Percentiles rank a stretch among this genome's conserved stretches.
These are phyloP conservation scores for Tragelaphus buxtoni DNA, from an alignment of 2,113 vertebrate genomes.

Conservation along the genomic window DNA sequence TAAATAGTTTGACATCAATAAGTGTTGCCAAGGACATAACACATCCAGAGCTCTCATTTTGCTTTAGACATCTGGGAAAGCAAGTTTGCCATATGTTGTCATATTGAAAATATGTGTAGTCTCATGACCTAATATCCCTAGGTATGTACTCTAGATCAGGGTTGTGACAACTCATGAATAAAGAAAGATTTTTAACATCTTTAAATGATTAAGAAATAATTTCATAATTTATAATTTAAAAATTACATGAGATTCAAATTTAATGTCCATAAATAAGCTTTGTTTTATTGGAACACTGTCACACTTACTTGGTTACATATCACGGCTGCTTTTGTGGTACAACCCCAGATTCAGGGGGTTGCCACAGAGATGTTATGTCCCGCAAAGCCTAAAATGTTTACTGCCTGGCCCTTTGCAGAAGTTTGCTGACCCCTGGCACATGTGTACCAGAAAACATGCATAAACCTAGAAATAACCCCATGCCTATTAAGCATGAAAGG, in stretches of 20 bases:
- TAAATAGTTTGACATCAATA: not conserved
- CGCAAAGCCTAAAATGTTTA: not conserved
- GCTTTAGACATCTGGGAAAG: not conserved
- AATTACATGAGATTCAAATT: not conserved
- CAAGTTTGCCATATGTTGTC: not conserved
- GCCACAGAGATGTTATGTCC: not conserved
- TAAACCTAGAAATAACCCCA: not conserved
- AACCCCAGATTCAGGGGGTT: not conserved
- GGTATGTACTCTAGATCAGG: not conserved
- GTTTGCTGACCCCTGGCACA: not conserved
- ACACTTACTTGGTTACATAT: not conserved
- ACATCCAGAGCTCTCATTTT: not conserved
- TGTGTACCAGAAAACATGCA: not conserved
- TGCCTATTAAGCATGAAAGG: not conserved
- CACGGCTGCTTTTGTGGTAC: not conserved
- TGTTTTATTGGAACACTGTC: not conserved
- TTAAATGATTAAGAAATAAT: not conserved
- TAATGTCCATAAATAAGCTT: constrained; percentile 16
- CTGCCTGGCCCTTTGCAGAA: not conserved
- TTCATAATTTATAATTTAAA: not conserved
- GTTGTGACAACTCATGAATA: not conserved
- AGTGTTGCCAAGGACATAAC: not conserved
- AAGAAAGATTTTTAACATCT: not conserved
- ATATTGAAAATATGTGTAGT: not conserved
- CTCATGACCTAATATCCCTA: not conserved